Conservation (phyloP, 1,140 invertebrate genomes). For the Ctenoplectra terminalis region DNA sequence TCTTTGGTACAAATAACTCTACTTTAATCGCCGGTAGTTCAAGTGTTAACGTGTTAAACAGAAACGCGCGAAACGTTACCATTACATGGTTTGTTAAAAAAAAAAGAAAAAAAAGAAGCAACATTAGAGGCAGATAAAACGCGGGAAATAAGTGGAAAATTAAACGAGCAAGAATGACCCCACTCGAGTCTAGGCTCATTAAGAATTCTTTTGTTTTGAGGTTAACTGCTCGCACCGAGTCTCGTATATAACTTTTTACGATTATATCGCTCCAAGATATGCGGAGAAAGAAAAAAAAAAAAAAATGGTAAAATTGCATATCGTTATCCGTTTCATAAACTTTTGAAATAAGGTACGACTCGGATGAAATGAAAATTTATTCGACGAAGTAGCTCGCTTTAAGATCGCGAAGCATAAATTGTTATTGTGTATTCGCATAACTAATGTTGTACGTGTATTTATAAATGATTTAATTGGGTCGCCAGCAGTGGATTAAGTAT, state of each 20-base stretch:
- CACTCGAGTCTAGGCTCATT: background rate
- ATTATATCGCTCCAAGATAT: background rate
- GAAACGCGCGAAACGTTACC: too few species aligned
- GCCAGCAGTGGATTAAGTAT: too few species aligned
- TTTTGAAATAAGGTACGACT: background rate
- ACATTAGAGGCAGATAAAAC: background rate
- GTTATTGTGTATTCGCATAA: too few species aligned
- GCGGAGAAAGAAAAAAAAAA: background rate
- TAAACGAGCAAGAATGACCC: background rate
- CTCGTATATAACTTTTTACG: background rate
- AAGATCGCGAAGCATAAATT: background rate
- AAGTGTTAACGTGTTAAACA: too few species aligned
- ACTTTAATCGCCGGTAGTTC: too few species aligned
- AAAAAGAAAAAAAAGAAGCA: conserved; percentile 3
- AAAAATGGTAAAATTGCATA: background rate
- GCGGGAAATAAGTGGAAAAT: background rate
- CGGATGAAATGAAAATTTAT: background rate
- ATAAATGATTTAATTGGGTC: background rate
- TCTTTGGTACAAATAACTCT: too few species aligned
- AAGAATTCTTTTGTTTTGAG: conserved; percentile 6
- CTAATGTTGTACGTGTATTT: background rate
- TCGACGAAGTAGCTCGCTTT: background rate
- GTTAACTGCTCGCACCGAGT: background rate
- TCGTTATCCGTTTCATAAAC: background rate
- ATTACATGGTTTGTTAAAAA: too few species aligned